These are phyloP conservation scores for Hyles euphorbiae DNA, from an alignment of 1,140 invertebrate species.

Conservation along the genomic window DNA sequence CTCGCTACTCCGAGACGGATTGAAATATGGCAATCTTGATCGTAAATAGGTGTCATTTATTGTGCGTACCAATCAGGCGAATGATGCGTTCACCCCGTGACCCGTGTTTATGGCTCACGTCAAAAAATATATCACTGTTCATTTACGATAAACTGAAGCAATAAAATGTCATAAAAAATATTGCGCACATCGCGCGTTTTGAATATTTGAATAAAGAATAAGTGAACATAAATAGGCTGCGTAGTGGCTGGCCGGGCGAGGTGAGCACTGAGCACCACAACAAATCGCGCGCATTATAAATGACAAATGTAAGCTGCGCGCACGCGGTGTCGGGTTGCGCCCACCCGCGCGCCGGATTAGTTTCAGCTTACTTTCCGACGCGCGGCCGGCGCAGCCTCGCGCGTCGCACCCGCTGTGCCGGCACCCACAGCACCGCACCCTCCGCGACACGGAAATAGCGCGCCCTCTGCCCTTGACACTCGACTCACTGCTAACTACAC, in stretches of 20 bases:
- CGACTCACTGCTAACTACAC: too few species aligned
- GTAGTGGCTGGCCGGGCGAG: constrained; percentile 29
- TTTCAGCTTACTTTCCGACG: constrained; percentile 65
- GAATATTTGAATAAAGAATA: constrained; percentile 68
- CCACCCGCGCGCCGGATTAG: constrained; percentile 72
- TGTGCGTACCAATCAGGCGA: not conserved
- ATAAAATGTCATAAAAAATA: constrained; percentile 55
- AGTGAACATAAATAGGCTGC: constrained; percentile 58
- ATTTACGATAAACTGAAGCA: constrained; percentile 33
- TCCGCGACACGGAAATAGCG: constrained; percentile 47
- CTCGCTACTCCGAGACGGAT: too few species aligned
- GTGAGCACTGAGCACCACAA: constrained; percentile 63
- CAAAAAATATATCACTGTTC: constrained; percentile 31
- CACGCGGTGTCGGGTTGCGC: constrained; percentile 63
- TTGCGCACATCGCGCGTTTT: constrained; percentile 37
- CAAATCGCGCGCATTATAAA: constrained; percentile 73
- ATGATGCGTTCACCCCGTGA: constrained; percentile 12
- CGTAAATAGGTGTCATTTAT: not conserved
- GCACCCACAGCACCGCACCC: not conserved
- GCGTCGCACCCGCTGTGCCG: not conserved
- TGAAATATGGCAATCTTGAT: not conserved
- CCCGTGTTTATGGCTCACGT: constrained; percentile 5
- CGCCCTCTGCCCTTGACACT: constrained; percentile 55
- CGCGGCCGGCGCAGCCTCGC: constrained; percentile 25
- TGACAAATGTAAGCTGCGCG: constrained; percentile 70